Evolutionary conservation across 2,113 vertebrate species (phyloP).

Genomic region (Edolisoma coerulescens): DNA sequence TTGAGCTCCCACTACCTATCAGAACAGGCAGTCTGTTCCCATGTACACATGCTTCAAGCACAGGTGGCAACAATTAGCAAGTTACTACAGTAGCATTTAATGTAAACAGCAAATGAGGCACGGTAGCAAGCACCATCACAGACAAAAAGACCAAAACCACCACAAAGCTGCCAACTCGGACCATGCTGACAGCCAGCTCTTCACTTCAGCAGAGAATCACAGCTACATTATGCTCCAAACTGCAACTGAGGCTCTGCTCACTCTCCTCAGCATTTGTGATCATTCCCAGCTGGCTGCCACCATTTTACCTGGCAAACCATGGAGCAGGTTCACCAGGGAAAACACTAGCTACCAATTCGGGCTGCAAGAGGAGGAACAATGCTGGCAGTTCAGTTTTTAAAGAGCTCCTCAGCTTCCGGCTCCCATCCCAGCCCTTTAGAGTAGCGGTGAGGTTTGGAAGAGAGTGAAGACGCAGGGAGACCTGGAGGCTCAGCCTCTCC

Average conservation of each 20-base stretch:
- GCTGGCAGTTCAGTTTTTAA: not conserved
- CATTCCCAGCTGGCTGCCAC: not conserved
- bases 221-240: not conserved
- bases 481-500: not conserved
- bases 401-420: not conserved
- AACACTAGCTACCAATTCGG: not conserved
- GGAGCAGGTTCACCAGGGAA: not conserved
- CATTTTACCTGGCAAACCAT: not conserved
- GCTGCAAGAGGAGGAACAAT: not conserved
- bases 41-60: fast-evolving
- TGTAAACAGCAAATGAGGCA: slow-evolving; percentile 49
- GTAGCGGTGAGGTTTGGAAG: not conserved
- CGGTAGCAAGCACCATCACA: not conserved
- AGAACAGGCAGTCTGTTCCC: not conserved
- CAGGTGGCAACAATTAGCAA: not conserved
- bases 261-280: not conserved
- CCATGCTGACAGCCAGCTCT: not conserved
- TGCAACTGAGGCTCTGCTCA: not conserved
- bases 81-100: not conserved
- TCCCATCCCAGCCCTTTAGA: not conserved
- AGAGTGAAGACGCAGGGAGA: not conserved
- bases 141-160: not conserved
- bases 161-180: not conserved
- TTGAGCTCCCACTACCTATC: fast-evolving
- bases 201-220: not conserved